Conservation (phyloP, 1,140 invertebrate species). For the Oreohelix idahoensis region DNA sequence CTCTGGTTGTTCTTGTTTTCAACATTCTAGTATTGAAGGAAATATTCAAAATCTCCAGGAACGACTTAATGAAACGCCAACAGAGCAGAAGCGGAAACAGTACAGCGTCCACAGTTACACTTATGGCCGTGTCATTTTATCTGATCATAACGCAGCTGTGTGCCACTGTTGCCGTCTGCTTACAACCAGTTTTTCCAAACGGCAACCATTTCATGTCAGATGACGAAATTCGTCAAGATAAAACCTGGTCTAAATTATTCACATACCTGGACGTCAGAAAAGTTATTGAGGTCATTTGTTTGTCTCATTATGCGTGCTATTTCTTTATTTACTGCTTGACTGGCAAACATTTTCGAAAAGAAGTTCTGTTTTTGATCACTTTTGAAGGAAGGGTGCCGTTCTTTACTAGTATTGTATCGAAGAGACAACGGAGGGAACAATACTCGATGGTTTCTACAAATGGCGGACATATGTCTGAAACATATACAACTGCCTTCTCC, state of each 20-base stretch:
- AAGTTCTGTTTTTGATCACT: conserved; percentile 50
- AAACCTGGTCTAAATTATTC: conserved; percentile 57
- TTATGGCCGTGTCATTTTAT: conserved; percentile 64
- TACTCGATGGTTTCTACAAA: conserved; percentile 53
- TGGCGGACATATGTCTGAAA: conserved; percentile 39
- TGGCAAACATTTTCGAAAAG: conserved; percentile 62
- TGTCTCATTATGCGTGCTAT: conserved; percentile 67
- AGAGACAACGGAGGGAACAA: conserved; percentile 37
- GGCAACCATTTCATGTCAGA: conserved; percentile 45
- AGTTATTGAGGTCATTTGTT: conserved; percentile 62
- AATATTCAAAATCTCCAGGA: conserved; percentile 53
- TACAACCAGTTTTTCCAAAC: conserved; percentile 45
- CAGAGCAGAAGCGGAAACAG: conserved; percentile 38
- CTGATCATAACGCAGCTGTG: conserved; percentile 62
- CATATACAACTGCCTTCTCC: conserved; percentile 40
- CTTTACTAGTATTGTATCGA: not conserved
- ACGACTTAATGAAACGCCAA: conserved; percentile 45
- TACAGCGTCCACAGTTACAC: conserved; percentile 62
- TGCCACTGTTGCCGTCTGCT: conserved; percentile 55
- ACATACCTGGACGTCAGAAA: conserved; percentile 55
- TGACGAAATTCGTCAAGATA: conserved; percentile 46
- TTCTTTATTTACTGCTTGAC: conserved; percentile 65
- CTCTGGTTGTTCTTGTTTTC: conserved; percentile 57
- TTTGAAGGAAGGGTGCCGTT: conserved; percentile 38
- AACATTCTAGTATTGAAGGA: conserved; percentile 62